phyloP scores from a whole-genome alignment of 1,140 invertebrate species.

The Pentalonia nigronervosa region DNA sequence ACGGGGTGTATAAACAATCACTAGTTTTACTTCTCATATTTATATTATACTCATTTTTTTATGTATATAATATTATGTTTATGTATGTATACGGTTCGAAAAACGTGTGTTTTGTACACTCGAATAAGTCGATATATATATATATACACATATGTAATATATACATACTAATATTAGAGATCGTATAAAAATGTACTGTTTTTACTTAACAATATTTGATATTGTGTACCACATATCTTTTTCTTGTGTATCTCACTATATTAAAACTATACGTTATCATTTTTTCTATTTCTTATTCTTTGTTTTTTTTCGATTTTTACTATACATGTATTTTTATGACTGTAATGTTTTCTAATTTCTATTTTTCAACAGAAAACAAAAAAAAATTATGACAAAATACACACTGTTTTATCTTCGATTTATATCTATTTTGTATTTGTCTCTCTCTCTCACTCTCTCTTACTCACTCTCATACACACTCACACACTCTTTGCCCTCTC shows the following conservation, averaged over 20 bases:
- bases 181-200: slow-evolving; percentile 20
- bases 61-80: not conserved
- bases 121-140: not conserved
- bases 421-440: slow-evolving; percentile 2
- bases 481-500: not conserved
- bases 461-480: not conserved
- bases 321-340: slow-evolving; percentile 53
- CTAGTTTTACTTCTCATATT: slow-evolving; percentile 31
- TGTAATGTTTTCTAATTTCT: slow-evolving; percentile 56
- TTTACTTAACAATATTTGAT: not conserved
- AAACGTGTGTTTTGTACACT: not conserved
- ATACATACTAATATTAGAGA: slow-evolving; percentile 15
- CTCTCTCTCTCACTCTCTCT: slow-evolving; percentile 12
- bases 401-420: slow-evolving; percentile 57
- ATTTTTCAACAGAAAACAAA: slow-evolving; percentile 38
- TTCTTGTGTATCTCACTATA: slow-evolving; percentile 35
- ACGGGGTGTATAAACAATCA: slow-evolving; percentile 52
- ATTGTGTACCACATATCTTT: slow-evolving; percentile 2
- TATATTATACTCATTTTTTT: not conserved
- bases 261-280: not conserved
- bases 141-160: not conserved
- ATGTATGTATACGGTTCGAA: not conserved
- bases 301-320: not conserved
- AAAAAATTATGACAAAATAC: slow-evolving; percentile 45
- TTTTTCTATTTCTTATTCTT: slow-evolving; percentile 15